Percentiles rank a stretch among this genome's conserved stretches.
phyloP scores from a whole-genome alignment of 2,888 invertebrate species.

The Acrobasis repandana region DNA sequence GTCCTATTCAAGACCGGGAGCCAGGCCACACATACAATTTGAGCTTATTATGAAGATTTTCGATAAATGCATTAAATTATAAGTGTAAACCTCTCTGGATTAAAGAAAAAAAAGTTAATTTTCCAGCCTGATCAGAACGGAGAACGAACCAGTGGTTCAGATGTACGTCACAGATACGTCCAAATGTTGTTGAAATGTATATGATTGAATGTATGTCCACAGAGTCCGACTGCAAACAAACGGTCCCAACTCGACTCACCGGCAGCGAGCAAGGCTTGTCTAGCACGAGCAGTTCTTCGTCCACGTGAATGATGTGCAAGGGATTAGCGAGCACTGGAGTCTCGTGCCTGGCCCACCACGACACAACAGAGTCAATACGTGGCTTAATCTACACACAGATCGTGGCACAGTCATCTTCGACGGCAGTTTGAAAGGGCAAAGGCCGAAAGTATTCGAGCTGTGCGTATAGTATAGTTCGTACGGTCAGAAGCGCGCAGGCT shows the following conservation, averaged over 20 bases:
- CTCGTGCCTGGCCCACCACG: conserved; percentile 89
- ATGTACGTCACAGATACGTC: neutral
- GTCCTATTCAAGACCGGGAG: no score
- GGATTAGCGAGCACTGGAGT: conserved; percentile 91
- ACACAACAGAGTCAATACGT: conserved; percentile 46
- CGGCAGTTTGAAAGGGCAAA: no score
- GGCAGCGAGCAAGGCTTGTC: conserved; percentile 95
- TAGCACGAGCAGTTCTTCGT: conserved; percentile 93
- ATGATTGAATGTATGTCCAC: conserved; percentile 28
- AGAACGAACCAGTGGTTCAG: no score
- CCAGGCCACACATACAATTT: no score
- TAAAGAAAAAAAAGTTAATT: no score
- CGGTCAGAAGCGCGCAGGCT: no score
- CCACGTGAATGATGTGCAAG: conserved; percentile 92
- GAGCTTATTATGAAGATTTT: no score
- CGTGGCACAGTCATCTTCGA: neutral
- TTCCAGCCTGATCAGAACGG: no score
- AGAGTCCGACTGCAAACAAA: conserved; percentile 56
- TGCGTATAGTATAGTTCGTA: no score
- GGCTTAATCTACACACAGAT: conserved; percentile 8
- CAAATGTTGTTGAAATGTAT: conserved; percentile 8
- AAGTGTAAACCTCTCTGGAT: no score
- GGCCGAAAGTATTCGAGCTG: no score
- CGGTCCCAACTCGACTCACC: conserved; percentile 84
- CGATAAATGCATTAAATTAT: no score